phyloP scores from a whole-genome alignment of 2,888 invertebrate species.

The Drosophila niveifrons region DNA sequence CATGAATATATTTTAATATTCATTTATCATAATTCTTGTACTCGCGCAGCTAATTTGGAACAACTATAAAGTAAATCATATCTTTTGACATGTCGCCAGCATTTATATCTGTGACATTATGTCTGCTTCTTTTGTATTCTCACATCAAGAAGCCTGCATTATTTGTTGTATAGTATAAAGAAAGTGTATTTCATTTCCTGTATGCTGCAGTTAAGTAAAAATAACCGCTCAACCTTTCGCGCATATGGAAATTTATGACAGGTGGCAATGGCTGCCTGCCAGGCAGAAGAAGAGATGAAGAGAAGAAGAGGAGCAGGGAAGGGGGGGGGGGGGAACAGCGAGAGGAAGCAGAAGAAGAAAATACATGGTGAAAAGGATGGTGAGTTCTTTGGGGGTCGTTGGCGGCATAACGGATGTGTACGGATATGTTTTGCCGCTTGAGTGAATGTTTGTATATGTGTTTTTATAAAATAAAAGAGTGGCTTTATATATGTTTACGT shows the following conservation, averaged over 20 bases:
- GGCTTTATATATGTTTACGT: conserved; percentile 48
- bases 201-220: conserved; percentile 29
- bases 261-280: conserved; percentile 69
- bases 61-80: background rate
- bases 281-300: background rate
- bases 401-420: conserved; percentile 72
- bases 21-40: too few relatives aligned
- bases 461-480: conserved; percentile 77
- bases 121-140: background rate
- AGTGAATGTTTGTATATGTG: conserved; percentile 71
- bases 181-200: conserved; percentile 52
- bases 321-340: too few relatives aligned
- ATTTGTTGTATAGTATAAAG: background rate
- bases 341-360: background rate
- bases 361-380: conserved; percentile 27
- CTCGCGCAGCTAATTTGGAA: too few relatives aligned
- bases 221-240: conserved; percentile 57
- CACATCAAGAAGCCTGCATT: background rate
- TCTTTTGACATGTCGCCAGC: background rate
- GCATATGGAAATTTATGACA: conserved; percentile 79
- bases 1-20: too few relatives aligned
- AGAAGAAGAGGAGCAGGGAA: background rate
- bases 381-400: conserved; percentile 47
- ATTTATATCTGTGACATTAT: background rate
- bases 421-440: conserved; percentile 81